Conservation (phyloP, 2,888 invertebrate genomes). For the Epinotia bilunana region DNA sequence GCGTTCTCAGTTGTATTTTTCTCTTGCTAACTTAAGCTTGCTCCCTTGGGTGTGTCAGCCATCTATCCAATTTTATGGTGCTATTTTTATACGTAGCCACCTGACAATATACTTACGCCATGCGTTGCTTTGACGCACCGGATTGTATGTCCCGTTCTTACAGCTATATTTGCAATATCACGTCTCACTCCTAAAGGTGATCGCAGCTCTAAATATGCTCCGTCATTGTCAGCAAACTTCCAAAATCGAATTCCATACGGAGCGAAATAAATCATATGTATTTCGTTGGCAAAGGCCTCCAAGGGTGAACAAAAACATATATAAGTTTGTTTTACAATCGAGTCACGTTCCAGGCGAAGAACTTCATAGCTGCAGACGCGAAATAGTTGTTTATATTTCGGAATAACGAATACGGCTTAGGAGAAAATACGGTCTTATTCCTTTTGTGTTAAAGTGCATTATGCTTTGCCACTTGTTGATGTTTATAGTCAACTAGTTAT, state of each 20-base stretch:
- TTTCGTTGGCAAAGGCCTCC: conserved; percentile 46
- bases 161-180: neutral
- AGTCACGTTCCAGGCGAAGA: conserved; percentile 49
- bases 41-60: conserved; percentile 26
- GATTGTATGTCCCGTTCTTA: conserved; percentile 11
- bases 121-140: conserved; percentile 25
- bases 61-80: conserved; percentile 33
- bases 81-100: conserved; percentile 27
- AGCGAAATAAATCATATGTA: conserved; percentile 49
- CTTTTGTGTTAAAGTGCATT: conserved; percentile 35
- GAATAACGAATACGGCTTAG: conserved; percentile 44
- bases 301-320: conserved; percentile 50
- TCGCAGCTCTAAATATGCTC: conserved; percentile 9
- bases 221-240: conserved; percentile 33
- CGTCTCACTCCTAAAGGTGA: conserved; percentile 16
- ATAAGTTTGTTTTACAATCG: conserved; percentile 49
- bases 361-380: conserved; percentile 50
- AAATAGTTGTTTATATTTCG: conserved; percentile 48
- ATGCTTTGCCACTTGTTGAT: conserved; percentile 1
- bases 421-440: conserved; percentile 41
- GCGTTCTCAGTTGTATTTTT: conserved; percentile 23
- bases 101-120: neutral
- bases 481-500: conserved; percentile 14
- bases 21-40: neutral
- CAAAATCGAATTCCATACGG: conserved; percentile 32